These are phyloP conservation scores for Drosophila setifemur DNA, from an alignment of 1,140 invertebrate genomes.

Conservation along the genomic window DNA sequence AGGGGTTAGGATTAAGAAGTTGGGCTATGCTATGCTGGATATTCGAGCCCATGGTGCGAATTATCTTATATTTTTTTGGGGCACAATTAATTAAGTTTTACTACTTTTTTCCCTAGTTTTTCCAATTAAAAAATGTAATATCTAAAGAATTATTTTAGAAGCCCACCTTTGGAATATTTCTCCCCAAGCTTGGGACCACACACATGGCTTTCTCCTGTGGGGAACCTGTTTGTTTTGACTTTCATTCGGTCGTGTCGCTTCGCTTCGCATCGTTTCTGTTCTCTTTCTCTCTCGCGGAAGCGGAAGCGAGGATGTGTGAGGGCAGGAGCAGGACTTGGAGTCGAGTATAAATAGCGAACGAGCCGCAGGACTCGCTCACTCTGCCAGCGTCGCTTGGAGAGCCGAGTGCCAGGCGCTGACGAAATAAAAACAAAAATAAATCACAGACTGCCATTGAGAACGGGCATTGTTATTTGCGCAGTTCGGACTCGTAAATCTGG, in stretches of 20 bases:
- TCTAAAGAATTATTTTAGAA: neutral
- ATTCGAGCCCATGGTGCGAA: no score
- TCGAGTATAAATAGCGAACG: constrained; percentile 62
- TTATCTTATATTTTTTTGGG: no score
- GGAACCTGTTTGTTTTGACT: constrained; percentile 54
- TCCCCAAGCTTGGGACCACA: neutral
- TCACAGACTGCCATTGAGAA: neutral
- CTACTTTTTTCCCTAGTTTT: no score
- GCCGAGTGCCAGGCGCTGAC: constrained; percentile 35
- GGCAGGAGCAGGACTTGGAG: constrained; percentile 5
- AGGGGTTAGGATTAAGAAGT: no score
- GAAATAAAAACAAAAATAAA: constrained; percentile 18
- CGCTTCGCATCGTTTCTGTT: constrained; percentile 4
- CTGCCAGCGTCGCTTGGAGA: constrained; percentile 37
- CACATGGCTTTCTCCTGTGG: constrained; percentile 14
- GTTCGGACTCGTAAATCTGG: neutral
- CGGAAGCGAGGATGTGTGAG: constrained; percentile 48
- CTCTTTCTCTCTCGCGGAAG: constrained; percentile 33
- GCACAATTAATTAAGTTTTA: no score
- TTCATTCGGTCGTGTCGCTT: constrained; percentile 43
- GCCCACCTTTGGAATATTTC: neutral
- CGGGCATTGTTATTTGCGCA: constrained; percentile 20
- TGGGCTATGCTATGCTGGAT: no score
- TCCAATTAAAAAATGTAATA: no score
- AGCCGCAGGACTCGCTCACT: constrained; percentile 57